phyloP scores from a whole-genome alignment of 2,113 vertebrate genomes.

The Machaerirhynchus nigripectus region DNA sequence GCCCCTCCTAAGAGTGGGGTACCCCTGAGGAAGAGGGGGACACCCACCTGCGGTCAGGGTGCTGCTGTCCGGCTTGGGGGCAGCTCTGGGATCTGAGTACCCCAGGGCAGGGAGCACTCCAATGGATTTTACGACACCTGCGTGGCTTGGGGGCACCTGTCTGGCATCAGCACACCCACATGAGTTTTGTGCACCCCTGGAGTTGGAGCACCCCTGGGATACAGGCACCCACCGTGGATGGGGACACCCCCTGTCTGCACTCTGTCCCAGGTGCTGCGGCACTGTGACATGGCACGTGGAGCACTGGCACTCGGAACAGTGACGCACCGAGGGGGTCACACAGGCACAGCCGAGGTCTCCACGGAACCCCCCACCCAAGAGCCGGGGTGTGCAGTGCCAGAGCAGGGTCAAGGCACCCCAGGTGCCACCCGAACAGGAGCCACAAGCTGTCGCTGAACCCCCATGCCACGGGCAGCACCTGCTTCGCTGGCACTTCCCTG shows the following conservation, averaged over 20 bases:
- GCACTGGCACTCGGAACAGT: accelerated
- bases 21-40: background rate
- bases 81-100: background rate
- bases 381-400: accelerated
- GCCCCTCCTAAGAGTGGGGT: background rate
- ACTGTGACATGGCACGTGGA: background rate
- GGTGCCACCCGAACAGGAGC: background rate
- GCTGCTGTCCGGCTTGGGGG: background rate
- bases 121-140: background rate
- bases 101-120: background rate
- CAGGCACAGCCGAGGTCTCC: accelerated
- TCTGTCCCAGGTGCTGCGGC: background rate
- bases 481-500: background rate
- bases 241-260: background rate
- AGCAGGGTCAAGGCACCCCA: background rate
- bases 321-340: accelerated
- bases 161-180: background rate
- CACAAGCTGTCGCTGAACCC: accelerated
- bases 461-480: accelerated
- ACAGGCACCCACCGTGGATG: background rate
- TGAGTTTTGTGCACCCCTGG: background rate
- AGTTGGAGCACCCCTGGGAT: background rate
- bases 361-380: accelerated
- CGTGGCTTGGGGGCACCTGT: background rate
- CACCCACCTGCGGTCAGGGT: background rate